Percentiles rank a stretch among this genome's conserved stretches.
phyloP scores from a whole-genome alignment of 2,888 invertebrate genomes.

The Tetranychus piercei region DNA sequence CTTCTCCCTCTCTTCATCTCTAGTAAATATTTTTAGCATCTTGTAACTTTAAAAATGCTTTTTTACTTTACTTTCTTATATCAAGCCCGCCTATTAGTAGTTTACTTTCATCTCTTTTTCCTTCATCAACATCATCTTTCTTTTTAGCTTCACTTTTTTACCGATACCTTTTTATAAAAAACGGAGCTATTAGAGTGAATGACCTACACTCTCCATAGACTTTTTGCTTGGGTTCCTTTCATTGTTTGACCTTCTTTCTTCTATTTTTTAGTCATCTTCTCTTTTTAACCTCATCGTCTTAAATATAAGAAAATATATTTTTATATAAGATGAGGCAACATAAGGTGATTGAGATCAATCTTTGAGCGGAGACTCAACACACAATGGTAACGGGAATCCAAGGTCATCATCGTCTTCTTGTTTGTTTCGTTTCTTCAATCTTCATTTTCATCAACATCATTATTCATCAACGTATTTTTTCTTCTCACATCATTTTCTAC shows the following conservation, averaged over 20 bases:
- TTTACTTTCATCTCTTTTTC: neutral
- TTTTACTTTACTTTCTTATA: neutral
- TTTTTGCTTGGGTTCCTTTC: neutral
- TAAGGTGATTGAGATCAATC: neutral
- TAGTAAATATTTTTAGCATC: neutral
- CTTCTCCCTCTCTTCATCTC: neutral
- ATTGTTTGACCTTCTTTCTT: constrained; percentile 1
- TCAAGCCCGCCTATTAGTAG: neutral
- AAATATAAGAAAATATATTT: too few species aligned
- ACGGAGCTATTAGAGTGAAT: neutral
- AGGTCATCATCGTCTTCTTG: too few species aligned
- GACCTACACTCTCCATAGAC: neutral
- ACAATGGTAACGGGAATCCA: too few species aligned
- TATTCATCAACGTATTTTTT: too few species aligned
- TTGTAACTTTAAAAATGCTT: neutral
- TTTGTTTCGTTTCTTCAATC: too few species aligned
- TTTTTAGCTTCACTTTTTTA: neutral
- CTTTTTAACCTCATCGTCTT: neutral
- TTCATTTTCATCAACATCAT: too few species aligned
- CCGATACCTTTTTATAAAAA: neutral
- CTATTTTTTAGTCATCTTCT: neutral
- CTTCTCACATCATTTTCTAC: too few species aligned
- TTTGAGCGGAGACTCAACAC: too few species aligned
- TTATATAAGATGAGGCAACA: neutral
- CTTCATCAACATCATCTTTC: neutral